phyloP scores from a whole-genome alignment of 2,888 invertebrate species.

The Cataglyphis altisquamis region DNA sequence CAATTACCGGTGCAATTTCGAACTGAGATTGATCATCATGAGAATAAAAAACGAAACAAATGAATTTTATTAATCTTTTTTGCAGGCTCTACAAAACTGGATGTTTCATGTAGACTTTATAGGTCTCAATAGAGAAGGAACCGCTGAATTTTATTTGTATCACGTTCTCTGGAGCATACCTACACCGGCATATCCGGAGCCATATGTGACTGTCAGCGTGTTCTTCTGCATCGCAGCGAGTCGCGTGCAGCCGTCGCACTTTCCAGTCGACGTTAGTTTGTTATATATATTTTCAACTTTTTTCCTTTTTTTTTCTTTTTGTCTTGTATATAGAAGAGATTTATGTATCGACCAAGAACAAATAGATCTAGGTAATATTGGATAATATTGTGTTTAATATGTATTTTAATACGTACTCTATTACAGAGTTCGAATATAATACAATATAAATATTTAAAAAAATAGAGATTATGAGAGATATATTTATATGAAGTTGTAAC shows the following conservation, averaged over 20 bases:
- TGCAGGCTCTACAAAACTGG: constrained; percentile 75
- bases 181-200: constrained; percentile 85
- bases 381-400: not conserved
- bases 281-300: constrained; percentile 43
- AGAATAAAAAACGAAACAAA: not conserved
- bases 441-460: constrained; percentile 36
- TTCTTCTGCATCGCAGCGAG: constrained; percentile 84
- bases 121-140: constrained; percentile 56
- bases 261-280: constrained; percentile 74
- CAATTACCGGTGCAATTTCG: constrained; percentile 67
- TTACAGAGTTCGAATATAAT: constrained; percentile 1
- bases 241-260: constrained; percentile 55
- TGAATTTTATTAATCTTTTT: constrained; percentile 20
- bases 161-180: constrained; percentile 86
- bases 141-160: constrained; percentile 74
- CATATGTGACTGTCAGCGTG: constrained; percentile 86
- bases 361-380: not conserved
- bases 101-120: constrained; percentile 73
- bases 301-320: not conserved
- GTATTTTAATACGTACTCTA: constrained; percentile 3
- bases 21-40: not conserved
- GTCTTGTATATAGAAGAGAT: not conserved
- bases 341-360: not conserved
- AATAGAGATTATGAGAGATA: not conserved
- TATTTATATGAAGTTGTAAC: not conserved